Evolutionary conservation across 2,797 vertebrate species (phyloP), one percentile per base, ranked within the genome.

Genomic region (Acanthurus lineatus): DNA sequence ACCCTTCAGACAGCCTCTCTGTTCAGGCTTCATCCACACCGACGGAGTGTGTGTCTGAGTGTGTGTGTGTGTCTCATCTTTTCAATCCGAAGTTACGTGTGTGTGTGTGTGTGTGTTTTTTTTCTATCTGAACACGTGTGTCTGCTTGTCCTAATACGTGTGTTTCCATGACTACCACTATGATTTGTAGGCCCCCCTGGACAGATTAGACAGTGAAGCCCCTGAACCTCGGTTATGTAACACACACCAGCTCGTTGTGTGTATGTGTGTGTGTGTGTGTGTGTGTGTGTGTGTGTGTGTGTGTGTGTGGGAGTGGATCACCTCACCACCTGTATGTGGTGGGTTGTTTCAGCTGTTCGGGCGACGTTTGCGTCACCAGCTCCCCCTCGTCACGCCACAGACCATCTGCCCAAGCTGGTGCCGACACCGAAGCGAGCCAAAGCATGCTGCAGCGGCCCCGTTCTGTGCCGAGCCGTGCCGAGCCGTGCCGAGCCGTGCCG

Each of bases 271-370:
- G 42, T 63, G 40, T 56, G 28, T 70, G 72, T 59, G 69, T 42
- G 66, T 40, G 73, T 68, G 2, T 47, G 59, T 40, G 73, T 73
- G 2, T 56, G 59, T 45, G 60, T 48, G 54, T 84, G 59, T 65
- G 53, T 61, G 58, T 32, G 70, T 25, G 86, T 53, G 85, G 45
- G 86, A 78, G 69, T 75, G 82, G 49, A 79, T 66, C 6, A 19
- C 49, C 32, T 65, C 76, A 66, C 89, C 88, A 90, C 88, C 88
- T 90, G 89, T 76, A 73, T 69, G 35, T 81, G 64, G 88, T 87
- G 87, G 86, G 89, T 77, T 87, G 89, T 79, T 83, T 91, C 90
- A 90, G 88, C 90, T 91, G 88, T 82, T 87, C 8, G 25, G 25
- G 0, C 3, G 51, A 67, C 32, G 78, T 78, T 79, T 85, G 69